A percentile compares a stretch with the other conserved stretches of the same genome.
phyloP scores from a whole-genome alignment of 2,113 vertebrate genomes.

The Butorides virescens region DNA sequence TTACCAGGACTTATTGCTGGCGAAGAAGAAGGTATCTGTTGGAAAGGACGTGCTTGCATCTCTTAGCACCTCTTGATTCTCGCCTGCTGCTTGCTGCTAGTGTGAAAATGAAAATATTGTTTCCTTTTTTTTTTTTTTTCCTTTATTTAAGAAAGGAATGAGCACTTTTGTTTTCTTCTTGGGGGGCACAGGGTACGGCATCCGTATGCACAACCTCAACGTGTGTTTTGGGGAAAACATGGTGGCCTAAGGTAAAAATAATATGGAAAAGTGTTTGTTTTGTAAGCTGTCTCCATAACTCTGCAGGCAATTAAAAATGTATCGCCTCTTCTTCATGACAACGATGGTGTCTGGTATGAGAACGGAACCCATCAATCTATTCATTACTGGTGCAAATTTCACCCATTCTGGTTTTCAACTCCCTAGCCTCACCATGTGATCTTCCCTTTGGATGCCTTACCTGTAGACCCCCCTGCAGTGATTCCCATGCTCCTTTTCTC shows the following conservation, averaged over 20 bases:
- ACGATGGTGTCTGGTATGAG: neutral
- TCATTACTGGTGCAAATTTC: neutral
- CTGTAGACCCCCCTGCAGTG: neutral
- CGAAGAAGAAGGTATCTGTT: constrained; percentile 92
- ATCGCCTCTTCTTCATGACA: neutral
- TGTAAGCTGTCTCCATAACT: neutral
- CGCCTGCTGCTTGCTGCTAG: constrained; percentile 79
- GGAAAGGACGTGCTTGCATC: constrained; percentile 72
- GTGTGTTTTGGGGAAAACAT: neutral
- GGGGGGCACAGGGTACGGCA: neutral
- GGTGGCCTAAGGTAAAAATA: neutral
- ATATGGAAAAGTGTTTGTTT: neutral
- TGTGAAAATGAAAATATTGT: constrained; percentile 66
- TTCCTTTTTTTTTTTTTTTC: constrained; percentile 42
- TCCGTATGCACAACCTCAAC: neutral
- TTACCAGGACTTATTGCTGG: constrained; percentile 93
- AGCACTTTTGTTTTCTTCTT: constrained; percentile 16
- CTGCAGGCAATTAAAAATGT: neutral
- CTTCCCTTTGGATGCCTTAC: neutral
- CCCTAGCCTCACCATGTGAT: neutral
- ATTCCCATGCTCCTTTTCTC: neutral
- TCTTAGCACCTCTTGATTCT: constrained; percentile 70
- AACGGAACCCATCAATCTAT: neutral
- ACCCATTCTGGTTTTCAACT: neutral
- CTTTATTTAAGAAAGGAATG: constrained; percentile 44